phyloP scores from a whole-genome alignment of 2,888 invertebrate species.

The Platycheirus albimanus region DNA sequence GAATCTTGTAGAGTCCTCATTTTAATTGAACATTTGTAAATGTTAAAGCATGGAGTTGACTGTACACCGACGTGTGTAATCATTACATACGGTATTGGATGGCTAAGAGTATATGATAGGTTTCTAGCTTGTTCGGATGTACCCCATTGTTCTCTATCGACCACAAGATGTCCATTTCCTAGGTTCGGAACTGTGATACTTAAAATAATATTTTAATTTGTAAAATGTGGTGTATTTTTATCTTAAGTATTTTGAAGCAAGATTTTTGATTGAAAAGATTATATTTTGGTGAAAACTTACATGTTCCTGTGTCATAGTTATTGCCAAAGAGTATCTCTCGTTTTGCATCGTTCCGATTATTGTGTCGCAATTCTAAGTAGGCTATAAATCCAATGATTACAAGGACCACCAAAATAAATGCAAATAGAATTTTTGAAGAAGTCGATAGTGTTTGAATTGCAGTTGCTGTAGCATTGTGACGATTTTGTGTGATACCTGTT shows the following conservation, averaged over 20 bases:
- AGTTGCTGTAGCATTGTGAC: slow-evolving; percentile 71
- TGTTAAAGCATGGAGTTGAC: slow-evolving; percentile 81
- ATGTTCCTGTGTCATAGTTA: slow-evolving; percentile 80
- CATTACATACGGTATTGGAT: slow-evolving; percentile 83
- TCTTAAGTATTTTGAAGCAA: background rate
- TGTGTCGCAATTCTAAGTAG: slow-evolving; percentile 77
- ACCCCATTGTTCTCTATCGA: slow-evolving; percentile 82
- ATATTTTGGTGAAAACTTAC: too few relatives aligned
- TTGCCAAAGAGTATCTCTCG: slow-evolving; percentile 80
- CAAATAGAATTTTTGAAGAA: slow-evolving; percentile 77
- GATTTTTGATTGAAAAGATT: too few relatives aligned
- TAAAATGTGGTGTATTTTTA: slow-evolving; percentile 2
- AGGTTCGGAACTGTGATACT: slow-evolving; percentile 81
- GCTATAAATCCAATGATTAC: slow-evolving; percentile 78
- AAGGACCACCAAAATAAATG: slow-evolving; percentile 78
- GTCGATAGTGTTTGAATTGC: slow-evolving; percentile 77
- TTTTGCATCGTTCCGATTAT: slow-evolving; percentile 67
- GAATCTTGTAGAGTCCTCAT: slow-evolving; percentile 83
- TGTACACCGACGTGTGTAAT: slow-evolving; percentile 84
- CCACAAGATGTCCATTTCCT: slow-evolving; percentile 82
- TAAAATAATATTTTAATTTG: slow-evolving; percentile 74
- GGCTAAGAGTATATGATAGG: slow-evolving; percentile 76
- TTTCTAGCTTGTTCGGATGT: slow-evolving; percentile 77
- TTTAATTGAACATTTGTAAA: slow-evolving; percentile 82
- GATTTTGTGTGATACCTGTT: slow-evolving; percentile 77